Base-by-base conservation (phyloP, 2,797 vertebrate species). In the Danio aesculapii region DNA sequence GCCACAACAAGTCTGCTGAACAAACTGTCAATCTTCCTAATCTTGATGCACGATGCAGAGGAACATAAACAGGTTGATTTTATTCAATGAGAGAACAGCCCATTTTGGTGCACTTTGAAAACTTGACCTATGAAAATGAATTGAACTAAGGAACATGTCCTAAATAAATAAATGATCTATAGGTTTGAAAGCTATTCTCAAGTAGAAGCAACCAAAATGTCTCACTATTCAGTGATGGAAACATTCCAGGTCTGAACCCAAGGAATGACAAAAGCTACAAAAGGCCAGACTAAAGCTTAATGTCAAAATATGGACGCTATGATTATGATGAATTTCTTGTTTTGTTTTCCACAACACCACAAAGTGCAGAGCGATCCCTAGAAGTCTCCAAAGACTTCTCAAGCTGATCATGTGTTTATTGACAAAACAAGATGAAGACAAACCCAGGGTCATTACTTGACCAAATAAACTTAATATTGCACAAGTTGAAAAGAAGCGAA, bases 301-400 rank as follows among this genome's bases (percentile, higher is more conserved):
- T 30, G 39, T 79, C 49, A 79, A 63, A 72, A 39, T 55, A 64
- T 7, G 58, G n/a, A 55, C 5, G 67, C 21, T 52, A 43, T 50
- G 30, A 79, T 72, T 8, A 74, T 39, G 49, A 79, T 72, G 46
- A 47, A 72, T 72, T 55, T 47, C 61, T 55, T 79, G 68, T 79
- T 79, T 72, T 21, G 58, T 64, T 63, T 79, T 79, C 77, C 13
- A 79, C 39, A 55, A 53, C 14, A 62, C 69, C 77, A 79, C 68
- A 63, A 64, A 30, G 57, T 72, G 77, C 16, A 79, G 68, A 63
- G 49, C 17, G 59, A 55, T 64, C 49, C 69, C 49, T 39, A 79
- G 68, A 43, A 55, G 14, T 46, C 69, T 46, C 57, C 58, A 55
- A 71, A 63, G 39, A 55, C 68, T 63, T 79, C 63, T 72, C 49